phyloP scores from a whole-genome alignment of 2,888 invertebrate genomes.

The Notodonta ziczac region DNA sequence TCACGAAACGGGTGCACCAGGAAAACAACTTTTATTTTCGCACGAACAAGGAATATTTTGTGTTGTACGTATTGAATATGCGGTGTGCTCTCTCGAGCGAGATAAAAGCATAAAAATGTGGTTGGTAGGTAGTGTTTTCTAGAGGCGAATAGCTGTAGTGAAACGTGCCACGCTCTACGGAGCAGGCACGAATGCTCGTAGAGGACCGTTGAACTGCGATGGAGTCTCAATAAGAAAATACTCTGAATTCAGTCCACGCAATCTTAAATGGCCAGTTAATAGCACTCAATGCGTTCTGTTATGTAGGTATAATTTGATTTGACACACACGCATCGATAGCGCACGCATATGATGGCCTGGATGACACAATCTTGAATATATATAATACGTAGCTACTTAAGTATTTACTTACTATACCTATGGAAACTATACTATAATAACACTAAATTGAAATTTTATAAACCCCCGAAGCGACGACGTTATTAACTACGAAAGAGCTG shows the following conservation, averaged over 20 bases:
- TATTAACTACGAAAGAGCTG: too few relatives aligned
- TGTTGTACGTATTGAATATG: constrained; percentile 39
- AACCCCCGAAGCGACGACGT: too few relatives aligned
- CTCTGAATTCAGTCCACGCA: constrained; percentile 33
- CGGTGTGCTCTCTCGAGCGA: constrained; percentile 65
- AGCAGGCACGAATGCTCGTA: constrained; percentile 56
- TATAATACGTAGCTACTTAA: too few relatives aligned
- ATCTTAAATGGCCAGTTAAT: constrained; percentile 10
- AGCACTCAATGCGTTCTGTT: background rate
- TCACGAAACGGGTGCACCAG: constrained; percentile 23
- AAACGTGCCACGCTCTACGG: constrained; percentile 74
- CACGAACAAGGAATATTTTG: constrained; percentile 52
- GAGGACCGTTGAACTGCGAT: constrained; percentile 39
- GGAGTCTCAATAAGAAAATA: constrained; percentile 15
- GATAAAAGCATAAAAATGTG: constrained; percentile 77
- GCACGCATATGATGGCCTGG: background rate
- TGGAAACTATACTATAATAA: too few relatives aligned
- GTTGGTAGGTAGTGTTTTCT: constrained; percentile 67
- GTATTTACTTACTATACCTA: too few relatives aligned
- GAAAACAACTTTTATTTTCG: constrained; percentile 74
- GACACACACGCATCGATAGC: background rate
- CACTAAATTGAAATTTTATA: too few relatives aligned
- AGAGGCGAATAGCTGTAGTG: constrained; percentile 79
- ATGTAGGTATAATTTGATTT: constrained; percentile 1
- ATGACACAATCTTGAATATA: constrained; percentile 1